phyloP scores from a whole-genome alignment of 1,140 invertebrate species.

The Phortica variegata region DNA sequence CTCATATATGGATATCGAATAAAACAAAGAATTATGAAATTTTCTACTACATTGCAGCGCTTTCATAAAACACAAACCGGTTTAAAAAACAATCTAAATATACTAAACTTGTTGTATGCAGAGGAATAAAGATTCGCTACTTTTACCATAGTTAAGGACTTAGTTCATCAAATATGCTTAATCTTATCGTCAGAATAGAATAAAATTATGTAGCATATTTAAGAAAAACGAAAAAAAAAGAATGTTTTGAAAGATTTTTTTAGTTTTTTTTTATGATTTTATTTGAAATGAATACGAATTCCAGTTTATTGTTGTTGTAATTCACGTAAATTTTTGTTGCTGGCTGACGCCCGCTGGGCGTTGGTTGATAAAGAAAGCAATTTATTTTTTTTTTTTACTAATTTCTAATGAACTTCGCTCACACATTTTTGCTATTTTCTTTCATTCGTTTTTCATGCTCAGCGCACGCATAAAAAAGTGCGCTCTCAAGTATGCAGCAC shows the following conservation, averaged over 20 bases:
- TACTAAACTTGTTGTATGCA: no score
- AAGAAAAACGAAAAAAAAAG: neutral
- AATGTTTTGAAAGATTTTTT: slow-evolving; percentile 5
- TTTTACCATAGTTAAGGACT: neutral
- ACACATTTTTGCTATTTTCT: neutral
- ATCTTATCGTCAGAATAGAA: neutral
- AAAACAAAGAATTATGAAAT: no score
- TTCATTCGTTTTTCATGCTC: neutral
- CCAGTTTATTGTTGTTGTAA: slow-evolving; percentile 41
- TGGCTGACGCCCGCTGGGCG: slow-evolving; percentile 16
- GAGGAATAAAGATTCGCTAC: neutral
- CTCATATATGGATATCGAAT: neutral
- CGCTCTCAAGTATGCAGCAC: no score
- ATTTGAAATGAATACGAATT: slow-evolving; percentile 55
- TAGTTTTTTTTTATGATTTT: slow-evolving; percentile 39
- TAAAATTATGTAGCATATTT: neutral
- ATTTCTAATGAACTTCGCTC: slow-evolving; percentile 5
- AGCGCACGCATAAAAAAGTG: slow-evolving; percentile 4
- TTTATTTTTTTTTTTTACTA: slow-evolving; percentile 26
- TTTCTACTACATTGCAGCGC: no score
- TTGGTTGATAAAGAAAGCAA: no score
- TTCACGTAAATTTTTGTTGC: slow-evolving; percentile 21
- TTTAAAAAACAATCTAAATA: no score
- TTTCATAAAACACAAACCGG: no score
- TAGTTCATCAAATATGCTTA: neutral